Conservation (phyloP, 1,140 invertebrate species). For the Gryon sp. region DNA sequence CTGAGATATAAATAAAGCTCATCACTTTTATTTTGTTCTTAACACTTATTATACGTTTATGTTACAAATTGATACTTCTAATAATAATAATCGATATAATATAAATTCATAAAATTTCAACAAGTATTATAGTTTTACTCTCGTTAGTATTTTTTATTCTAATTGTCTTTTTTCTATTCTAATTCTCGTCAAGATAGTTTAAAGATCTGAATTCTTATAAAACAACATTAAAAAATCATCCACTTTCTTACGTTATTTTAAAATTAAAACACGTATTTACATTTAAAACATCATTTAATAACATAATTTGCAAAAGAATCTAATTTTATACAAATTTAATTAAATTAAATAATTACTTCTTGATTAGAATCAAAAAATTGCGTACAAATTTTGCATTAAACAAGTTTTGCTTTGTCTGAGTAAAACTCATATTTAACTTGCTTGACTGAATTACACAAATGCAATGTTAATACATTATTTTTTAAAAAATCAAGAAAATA, state of each 20-base stretch:
- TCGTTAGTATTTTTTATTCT: not conserved
- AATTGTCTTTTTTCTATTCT: not conserved
- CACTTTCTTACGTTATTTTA: not conserved
- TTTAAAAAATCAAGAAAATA: slow-evolving; percentile 3
- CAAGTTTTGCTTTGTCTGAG: no score
- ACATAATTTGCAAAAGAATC: slow-evolving; percentile 1
- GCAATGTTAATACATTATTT: slow-evolving; percentile 9
- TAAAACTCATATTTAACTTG: no score
- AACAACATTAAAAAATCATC: slow-evolving; percentile 9
- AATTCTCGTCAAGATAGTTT: not conserved
- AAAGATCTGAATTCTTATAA: not conserved
- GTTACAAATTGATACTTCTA: not conserved
- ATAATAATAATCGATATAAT: not conserved
- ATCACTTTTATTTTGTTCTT: not conserved
- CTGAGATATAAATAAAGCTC: no score
- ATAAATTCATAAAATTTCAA: slow-evolving; percentile 15
- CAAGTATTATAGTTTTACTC: slow-evolving; percentile 5
- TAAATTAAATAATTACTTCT: slow-evolving; percentile 11
- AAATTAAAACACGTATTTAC: no score
- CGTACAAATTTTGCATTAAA: no score
- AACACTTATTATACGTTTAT: not conserved
- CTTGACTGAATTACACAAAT: slow-evolving; percentile 23
- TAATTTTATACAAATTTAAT: slow-evolving; percentile 5
- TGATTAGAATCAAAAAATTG: no score
- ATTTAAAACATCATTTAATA: no score